Conservation (phyloP, 2,797 vertebrate species). For the Sus cebifrons region DNA sequence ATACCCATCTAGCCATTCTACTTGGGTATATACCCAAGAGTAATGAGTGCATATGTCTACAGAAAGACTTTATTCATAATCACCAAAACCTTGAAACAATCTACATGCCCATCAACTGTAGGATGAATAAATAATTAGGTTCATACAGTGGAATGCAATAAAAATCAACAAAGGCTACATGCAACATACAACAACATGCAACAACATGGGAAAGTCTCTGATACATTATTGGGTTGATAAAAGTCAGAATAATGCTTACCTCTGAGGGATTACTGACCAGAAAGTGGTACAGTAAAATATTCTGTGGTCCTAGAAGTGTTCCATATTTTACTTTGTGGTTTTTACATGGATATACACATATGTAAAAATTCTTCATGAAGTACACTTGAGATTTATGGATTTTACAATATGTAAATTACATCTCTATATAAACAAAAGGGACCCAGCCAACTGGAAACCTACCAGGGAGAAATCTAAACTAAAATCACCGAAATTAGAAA, state of each 20-base stretch:
- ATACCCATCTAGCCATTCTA: not conserved
- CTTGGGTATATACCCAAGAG: not conserved
- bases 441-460: not conserved
- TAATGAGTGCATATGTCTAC: not conserved
- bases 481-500: conserved; percentile 50
- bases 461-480: conserved; percentile 18
- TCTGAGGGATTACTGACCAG: not conserved
- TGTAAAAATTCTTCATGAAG: conserved; percentile 6
- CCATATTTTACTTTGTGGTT: not conserved
- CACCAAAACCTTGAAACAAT: conserved; percentile 17
- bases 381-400: conserved; percentile 16
- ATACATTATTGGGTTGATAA: not conserved
- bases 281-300: not conserved
- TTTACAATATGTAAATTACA: conserved; percentile 38
- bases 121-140: not conserved
- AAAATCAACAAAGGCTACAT: not conserved
- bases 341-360: not conserved
- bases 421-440: not conserved
- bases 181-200: not conserved
- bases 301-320: not conserved
- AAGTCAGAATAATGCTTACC: conserved; percentile 19
- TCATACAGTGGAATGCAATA: not conserved
- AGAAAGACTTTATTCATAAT: conserved; percentile 10
- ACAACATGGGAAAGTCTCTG: not conserved
- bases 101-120: not conserved